Conservation (phyloP, 2,888 invertebrate species). For the Agrotis segetum region DNA sequence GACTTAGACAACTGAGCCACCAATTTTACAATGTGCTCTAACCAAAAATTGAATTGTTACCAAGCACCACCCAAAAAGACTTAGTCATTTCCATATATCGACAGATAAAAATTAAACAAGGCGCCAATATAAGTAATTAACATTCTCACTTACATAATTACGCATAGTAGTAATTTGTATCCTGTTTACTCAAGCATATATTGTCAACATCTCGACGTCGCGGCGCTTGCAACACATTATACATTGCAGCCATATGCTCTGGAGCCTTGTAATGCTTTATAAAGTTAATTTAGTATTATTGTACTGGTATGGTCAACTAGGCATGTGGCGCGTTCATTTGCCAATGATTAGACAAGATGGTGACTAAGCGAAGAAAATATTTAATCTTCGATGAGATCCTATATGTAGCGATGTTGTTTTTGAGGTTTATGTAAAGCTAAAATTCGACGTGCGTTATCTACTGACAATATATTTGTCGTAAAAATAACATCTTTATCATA, state of each 20-base stretch:
- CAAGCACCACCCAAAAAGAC: not conserved
- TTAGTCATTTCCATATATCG: not conserved
- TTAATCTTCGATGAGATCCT: conserved; percentile 19
- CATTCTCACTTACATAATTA: conserved; percentile 38
- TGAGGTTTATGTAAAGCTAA: conserved; percentile 8
- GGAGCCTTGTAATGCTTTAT: conserved; percentile 70
- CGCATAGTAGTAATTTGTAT: conserved; percentile 27
- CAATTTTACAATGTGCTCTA: not conserved
- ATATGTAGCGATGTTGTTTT: not conserved
- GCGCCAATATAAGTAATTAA: conserved; percentile 40
- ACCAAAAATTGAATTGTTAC: not conserved
- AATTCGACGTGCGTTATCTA: not conserved
- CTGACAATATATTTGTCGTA: no score
- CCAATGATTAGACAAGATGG: conserved; percentile 34
- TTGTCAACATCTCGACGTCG: conserved; percentile 55
- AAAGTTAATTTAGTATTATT: conserved; percentile 70
- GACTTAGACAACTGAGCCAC: not conserved
- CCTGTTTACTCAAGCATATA: conserved; percentile 61
- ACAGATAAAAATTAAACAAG: conserved; percentile 27
- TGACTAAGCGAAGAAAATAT: conserved; percentile 57
- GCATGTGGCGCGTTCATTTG: conserved; percentile 44
- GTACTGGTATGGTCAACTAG: conserved; percentile 62
- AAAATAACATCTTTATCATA: no score
- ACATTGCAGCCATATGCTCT: conserved; percentile 69
- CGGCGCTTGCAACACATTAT: conserved; percentile 48